Conservation (phyloP, 2,113 vertebrate genomes). For the Grammomys dolichurus region DNA sequence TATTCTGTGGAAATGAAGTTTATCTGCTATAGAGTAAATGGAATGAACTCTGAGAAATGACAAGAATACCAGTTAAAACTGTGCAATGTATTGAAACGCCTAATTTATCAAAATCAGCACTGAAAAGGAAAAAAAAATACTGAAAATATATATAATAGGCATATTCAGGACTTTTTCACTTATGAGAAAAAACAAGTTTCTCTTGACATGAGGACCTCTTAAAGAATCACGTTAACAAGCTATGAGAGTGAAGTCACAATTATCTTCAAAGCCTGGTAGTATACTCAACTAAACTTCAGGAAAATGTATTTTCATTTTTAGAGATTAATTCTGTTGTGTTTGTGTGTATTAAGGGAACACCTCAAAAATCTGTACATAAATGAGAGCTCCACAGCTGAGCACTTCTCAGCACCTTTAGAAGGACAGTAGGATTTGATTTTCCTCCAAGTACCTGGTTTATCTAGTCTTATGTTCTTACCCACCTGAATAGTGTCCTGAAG, state of each 20-base stretch:
- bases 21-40: neutral
- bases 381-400: neutral
- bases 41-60: neutral
- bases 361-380: neutral
- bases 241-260: neutral
- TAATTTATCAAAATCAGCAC: slow-evolving; percentile 52
- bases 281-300: neutral
- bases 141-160: slow-evolving; percentile 1
- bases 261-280: neutral
- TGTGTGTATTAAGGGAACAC: neutral
- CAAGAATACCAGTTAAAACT: neutral
- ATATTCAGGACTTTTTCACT: slow-evolving; percentile 37
- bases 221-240: neutral
- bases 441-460: too few relatives aligned
- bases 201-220: slow-evolving; percentile 21
- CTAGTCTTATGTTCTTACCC: too few relatives aligned
- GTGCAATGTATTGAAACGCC: neutral
- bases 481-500: too few relatives aligned
- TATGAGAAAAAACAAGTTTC: neutral
- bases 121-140: slow-evolving; percentile 32
- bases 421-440: neutral
- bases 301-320: slow-evolving; percentile 23
- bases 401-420: neutral
- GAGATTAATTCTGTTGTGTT: neutral
- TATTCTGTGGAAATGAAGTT: neutral